Evolutionary conservation across 1,140 invertebrate species (phyloP).

Genomic region (Neodiprion pinetum): DNA sequence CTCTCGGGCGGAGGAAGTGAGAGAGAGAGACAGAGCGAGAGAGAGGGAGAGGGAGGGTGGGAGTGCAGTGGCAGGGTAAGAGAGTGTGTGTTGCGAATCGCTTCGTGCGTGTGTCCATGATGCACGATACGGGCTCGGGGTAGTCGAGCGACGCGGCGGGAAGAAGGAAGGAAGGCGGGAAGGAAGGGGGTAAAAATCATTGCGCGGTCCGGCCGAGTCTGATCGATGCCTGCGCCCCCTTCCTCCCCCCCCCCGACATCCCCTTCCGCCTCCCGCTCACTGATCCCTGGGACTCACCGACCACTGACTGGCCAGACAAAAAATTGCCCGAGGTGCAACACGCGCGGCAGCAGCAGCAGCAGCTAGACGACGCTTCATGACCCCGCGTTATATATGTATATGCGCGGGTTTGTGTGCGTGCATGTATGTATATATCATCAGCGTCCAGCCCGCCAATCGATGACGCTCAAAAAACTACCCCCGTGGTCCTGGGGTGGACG

Average conservation of each 20-base stretch:
- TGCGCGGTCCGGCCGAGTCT: constrained; percentile 63
- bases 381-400: too few species aligned
- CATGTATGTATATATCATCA: too few species aligned
- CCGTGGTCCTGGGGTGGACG: too few species aligned
- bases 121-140: constrained; percentile 1
- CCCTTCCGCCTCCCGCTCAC: constrained; percentile 39
- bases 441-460: too few species aligned
- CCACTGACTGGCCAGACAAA: constrained; percentile 58
- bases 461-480: too few species aligned
- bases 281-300: constrained; percentile 63
- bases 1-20: constrained; percentile 14
- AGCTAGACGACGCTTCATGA: too few species aligned
- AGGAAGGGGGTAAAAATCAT: constrained; percentile 60
- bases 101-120: too few species aligned
- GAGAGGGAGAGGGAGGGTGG: constrained; percentile 9
- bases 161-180: constrained; percentile 25
- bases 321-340: constrained; percentile 53
- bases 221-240: constrained; percentile 58
- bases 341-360: too few species aligned
- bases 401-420: too few species aligned
- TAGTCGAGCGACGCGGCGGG: neutral
- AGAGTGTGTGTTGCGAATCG: too few species aligned
- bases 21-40: neutral
- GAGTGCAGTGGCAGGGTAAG: too few species aligned
- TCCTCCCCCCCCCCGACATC: constrained; percentile 32